These are phyloP conservation scores for Chrysina gloriosa DNA, from an alignment of 2,888 invertebrate genomes.

Conservation along the genomic window DNA sequence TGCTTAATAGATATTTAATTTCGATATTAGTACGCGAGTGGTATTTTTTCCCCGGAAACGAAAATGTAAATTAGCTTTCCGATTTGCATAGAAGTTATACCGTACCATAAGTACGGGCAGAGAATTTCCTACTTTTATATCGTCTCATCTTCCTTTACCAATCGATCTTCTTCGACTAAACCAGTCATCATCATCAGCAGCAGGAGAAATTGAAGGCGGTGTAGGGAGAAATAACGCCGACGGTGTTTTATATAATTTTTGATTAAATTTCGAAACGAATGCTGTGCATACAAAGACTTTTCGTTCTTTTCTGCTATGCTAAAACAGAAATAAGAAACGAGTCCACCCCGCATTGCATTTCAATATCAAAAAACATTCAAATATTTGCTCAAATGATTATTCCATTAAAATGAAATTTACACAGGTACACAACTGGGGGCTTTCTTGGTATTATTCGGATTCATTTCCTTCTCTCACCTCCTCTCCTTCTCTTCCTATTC, in stretches of 20 bases:
- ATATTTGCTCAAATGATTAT: conserved; percentile 68
- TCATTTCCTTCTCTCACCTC: conserved; percentile 51
- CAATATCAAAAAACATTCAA: conserved; percentile 67
- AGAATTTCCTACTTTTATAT: conserved; percentile 29
- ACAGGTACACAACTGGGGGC: conserved; percentile 59
- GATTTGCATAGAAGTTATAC: conserved; percentile 32
- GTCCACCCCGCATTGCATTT: conserved; percentile 63
- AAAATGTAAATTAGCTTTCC: conserved; percentile 27
- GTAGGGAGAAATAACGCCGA: conserved; percentile 47
- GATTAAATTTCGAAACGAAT: conserved; percentile 64
- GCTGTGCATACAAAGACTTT: conserved; percentile 59
- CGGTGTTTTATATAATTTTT: conserved; percentile 63
- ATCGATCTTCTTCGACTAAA: conserved; percentile 35
- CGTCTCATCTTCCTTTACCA: conserved; percentile 19
- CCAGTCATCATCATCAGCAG: conserved; percentile 28
- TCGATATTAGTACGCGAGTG: background rate
- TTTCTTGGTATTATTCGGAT: conserved; percentile 58
- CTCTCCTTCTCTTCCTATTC: conserved; percentile 28
- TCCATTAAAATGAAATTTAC: conserved; percentile 68
- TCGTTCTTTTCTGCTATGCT: conserved; percentile 31
- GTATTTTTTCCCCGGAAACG: background rate
- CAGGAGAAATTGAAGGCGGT: background rate
- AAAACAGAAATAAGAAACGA: conserved; percentile 30
- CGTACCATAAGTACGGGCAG: conserved; percentile 7
- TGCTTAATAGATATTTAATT: conserved; percentile 28